phyloP scores from a whole-genome alignment of 2,888 invertebrate species.

The Volucella inflata region DNA sequence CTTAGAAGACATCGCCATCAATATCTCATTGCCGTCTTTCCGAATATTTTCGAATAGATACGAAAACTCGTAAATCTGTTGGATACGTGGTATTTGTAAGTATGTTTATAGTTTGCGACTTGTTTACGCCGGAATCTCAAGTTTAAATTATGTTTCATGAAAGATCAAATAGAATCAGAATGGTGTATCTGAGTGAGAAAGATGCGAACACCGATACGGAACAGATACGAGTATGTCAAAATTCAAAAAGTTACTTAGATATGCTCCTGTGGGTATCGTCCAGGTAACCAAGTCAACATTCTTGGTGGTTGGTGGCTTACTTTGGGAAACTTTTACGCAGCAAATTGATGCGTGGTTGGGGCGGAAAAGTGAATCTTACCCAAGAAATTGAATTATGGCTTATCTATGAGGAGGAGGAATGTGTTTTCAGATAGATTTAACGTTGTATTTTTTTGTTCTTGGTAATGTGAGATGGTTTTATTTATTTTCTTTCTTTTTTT shows the following conservation, averaged over 20 bases:
- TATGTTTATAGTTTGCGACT: not conserved
- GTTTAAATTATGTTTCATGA: constrained; percentile 36
- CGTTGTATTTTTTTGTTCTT: not conserved
- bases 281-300: constrained; percentile 32
- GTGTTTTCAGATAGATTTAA: not conserved
- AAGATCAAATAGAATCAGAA: constrained; percentile 32
- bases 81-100: too few relatives aligned
- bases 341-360: not conserved
- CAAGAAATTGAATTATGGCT: constrained; percentile 10
- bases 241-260: constrained; percentile 15
- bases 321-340: not conserved
- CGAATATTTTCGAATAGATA: constrained; percentile 10
- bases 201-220: not conserved
- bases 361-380: too few relatives aligned
- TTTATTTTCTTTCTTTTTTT: not conserved
- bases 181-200: not conserved
- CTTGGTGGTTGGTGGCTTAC: constrained; percentile 19
- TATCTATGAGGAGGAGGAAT: not conserved
- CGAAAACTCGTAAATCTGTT: too few relatives aligned
- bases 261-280: constrained; percentile 4
- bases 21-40: not conserved
- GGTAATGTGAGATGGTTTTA: constrained; percentile 4
- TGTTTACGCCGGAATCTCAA: constrained; percentile 31
- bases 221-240: too few relatives aligned
- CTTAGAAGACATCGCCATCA: constrained; percentile 14